Percentiles rank a stretch among this genome's conserved stretches.
These are phyloP conservation scores for Nasua narica DNA, from an alignment of 2,797 vertebrate species.

Conservation along the genomic window DNA sequence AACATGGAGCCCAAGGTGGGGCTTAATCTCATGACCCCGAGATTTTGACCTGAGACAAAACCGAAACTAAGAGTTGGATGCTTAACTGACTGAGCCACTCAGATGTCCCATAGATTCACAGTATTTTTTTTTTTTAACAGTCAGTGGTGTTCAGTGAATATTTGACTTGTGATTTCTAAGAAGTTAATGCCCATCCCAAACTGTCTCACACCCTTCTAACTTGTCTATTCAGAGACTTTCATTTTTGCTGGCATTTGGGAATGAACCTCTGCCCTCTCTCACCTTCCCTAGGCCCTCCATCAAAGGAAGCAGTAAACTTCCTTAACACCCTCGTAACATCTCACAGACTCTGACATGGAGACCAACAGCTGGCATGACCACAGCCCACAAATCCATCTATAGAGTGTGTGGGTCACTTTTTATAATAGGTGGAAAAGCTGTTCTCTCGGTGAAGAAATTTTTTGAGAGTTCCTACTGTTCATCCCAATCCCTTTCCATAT, in stretches of 20 bases:
- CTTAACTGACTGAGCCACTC: background rate
- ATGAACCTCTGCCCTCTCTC: background rate
- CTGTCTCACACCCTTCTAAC: background rate
- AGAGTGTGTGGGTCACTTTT: background rate
- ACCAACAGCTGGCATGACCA: background rate
- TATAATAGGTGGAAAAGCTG: background rate
- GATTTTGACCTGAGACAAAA: background rate
- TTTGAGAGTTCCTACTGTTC: background rate
- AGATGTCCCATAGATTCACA: background rate
- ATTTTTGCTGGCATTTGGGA: background rate
- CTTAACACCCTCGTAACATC: background rate
- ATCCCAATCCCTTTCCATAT: background rate
- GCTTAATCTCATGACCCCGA: background rate
- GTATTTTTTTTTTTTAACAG: background rate
- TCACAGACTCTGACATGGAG: background rate
- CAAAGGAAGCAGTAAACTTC: background rate
- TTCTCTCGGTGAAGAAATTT: slow-evolving; percentile 17
- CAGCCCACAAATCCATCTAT: background rate
- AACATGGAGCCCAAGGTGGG: background rate
- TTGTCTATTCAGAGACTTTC: background rate
- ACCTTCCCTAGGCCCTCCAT: background rate
- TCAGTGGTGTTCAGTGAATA: background rate
- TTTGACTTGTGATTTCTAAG: background rate
- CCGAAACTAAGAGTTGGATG: background rate
- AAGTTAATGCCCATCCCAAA: background rate